Percentiles rank a stretch among this genome's conserved stretches.
These are phyloP conservation scores for Pachliopta kotzebuea DNA, from an alignment of 2,888 invertebrate genomes.

Conservation along the genomic window DNA sequence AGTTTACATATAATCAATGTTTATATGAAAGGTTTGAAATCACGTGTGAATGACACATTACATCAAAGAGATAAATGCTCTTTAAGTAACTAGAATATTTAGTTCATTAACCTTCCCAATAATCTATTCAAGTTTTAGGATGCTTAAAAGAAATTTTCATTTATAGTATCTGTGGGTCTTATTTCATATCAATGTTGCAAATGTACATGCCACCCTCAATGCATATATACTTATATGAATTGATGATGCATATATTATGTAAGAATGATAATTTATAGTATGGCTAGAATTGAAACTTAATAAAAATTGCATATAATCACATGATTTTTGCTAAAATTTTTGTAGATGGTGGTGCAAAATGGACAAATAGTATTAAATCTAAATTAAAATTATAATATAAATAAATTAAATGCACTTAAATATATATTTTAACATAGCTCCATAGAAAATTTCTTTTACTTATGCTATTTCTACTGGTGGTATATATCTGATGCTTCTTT, in stretches of 20 bases:
- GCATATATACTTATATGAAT: too few species aligned
- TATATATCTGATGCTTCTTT: too few species aligned
- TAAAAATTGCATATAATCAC: background rate
- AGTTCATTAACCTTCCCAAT: constrained; percentile 26
- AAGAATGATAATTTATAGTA: background rate
- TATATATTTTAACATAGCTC: too few species aligned
- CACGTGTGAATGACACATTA: constrained; percentile 26
- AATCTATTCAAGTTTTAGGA: background rate
- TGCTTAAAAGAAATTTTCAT: background rate
- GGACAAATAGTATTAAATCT: too few species aligned
- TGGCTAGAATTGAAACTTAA: background rate
- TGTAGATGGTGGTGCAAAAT: background rate
- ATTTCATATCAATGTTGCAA: background rate
- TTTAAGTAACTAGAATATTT: constrained; percentile 12
- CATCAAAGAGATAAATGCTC: constrained; percentile 13
- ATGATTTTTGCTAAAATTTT: background rate
- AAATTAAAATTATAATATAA: too few species aligned
- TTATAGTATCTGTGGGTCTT: background rate
- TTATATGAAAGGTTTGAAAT: constrained; percentile 16
- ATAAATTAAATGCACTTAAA: too few species aligned
- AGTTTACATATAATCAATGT: constrained; percentile 16
- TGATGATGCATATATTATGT: too few species aligned
- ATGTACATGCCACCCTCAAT: background rate
- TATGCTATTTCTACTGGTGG: too few species aligned
- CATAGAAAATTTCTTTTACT: too few species aligned